Base-by-base conservation (phyloP, 2,113 vertebrate genomes). In the Excalfactoria chinensis region DNA sequence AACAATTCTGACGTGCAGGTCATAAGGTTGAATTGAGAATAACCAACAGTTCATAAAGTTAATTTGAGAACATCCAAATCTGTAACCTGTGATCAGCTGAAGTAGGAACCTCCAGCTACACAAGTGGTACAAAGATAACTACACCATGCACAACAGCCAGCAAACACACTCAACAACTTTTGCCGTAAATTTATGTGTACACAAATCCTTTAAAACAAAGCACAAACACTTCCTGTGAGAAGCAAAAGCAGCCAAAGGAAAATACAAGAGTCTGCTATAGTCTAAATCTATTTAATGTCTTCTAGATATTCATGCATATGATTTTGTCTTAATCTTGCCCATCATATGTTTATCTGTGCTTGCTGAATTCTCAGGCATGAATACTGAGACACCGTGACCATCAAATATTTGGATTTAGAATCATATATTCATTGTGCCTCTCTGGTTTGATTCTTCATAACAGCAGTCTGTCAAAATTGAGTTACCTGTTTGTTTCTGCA, bases 61-160 rank as follows among this genome's bases (percentile, higher is more conserved):
- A 95, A 96, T 91, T 74, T 88, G 88, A 86, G 89, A 91, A 88
- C 92, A 95, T 43, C 88, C 46, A 80, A 84, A 88, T 81, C 60
- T 51, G 41, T 91, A 94, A 95, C 89, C 71, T 91, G 79, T 44
- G 85, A 91, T 91, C 92, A 94, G 22, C 4, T 83, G 19, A 88
- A 88, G 75, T 49, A 94, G 85, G 37, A 69, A 43, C 72, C 72
- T 91, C 75, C 10, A 1, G 88, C 48, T 78, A 86, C 80, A 84
- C 83, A 94, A 88, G 92, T 88, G 88, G 86, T 58, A 86, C 60
- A 84, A 64, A 74, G 58, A 60, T 40, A 64, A 43, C 76, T 80
- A 34, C 35, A 30, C 22, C 77, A 69, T 69, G 35, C 66, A 17
- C 9, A 88, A 84, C 83, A 91, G 80, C 88, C 88, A 73, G 58